Evolutionary conservation across 2,113 vertebrate species (phyloP).

Genomic region (Channa argus): DNA sequence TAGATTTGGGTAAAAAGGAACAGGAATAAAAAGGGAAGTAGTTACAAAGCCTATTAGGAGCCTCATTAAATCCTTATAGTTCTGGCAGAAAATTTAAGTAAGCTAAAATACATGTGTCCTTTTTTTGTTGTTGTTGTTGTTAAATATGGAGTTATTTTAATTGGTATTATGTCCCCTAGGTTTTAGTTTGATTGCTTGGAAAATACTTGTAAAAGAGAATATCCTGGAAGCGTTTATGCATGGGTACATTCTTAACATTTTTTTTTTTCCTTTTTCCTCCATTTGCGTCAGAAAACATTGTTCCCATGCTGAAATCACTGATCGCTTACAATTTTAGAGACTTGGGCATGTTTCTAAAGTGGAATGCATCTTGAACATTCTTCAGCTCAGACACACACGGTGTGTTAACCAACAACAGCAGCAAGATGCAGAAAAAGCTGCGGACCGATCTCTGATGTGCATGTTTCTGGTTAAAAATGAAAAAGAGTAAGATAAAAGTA

Average conservation of each 20-base stretch:
- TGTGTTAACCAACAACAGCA: conserved; percentile 16
- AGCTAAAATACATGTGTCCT: no score
- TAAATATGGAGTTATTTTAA: no score
- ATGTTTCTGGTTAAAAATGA: conserved; percentile 4
- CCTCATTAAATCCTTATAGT: background rate
- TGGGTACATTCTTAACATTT: background rate
- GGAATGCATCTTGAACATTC: conserved; percentile 35
- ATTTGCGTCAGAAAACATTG: conserved; percentile 28
- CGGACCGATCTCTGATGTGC: conserved; percentile 24
- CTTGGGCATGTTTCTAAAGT: conserved; percentile 18
- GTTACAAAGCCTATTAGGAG: background rate
- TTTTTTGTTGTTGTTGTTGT: no score
- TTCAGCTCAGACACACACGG: background rate
- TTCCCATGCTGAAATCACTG: conserved; percentile 41
- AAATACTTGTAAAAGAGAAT: background rate
- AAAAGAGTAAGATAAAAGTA: background rate
- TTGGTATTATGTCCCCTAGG: no score
- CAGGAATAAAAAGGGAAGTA: background rate
- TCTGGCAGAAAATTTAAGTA: no score
- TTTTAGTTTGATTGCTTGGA: no score
- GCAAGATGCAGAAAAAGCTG: background rate
- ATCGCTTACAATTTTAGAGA: conserved; percentile 35
- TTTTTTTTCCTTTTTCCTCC: background rate
- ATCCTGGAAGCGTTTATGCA: conserved; percentile 4
- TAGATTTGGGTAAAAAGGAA: no score